phyloP scores from a whole-genome alignment of 2,113 vertebrate species.

The Eupsittula cactorum region DNA sequence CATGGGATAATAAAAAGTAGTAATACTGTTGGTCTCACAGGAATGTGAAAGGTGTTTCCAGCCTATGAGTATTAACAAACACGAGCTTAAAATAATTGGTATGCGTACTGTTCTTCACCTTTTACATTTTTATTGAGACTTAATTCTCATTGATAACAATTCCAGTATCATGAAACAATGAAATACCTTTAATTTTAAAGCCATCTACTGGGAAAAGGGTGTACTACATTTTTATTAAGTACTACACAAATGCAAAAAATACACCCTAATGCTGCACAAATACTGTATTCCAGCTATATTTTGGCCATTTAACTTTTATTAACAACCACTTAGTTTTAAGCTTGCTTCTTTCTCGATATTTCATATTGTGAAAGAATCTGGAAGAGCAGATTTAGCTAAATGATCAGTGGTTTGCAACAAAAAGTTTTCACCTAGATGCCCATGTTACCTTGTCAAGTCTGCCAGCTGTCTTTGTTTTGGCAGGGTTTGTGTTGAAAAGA shows the following conservation, averaged over 20 bases:
- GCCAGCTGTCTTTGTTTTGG: background rate
- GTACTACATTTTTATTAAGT: background rate
- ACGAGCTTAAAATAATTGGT: background rate
- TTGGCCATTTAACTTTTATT: background rate
- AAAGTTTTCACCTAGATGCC: background rate
- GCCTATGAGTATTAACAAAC: background rate
- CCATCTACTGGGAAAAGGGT: conserved; percentile 36
- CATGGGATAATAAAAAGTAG: background rate
- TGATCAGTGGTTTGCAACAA: background rate
- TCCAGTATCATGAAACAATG: background rate
- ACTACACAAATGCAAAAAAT: background rate
- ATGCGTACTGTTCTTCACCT: background rate
- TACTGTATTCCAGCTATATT: background rate
- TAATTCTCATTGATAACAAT: background rate
- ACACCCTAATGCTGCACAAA: background rate
- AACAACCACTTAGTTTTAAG: background rate
- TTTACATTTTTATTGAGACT: background rate
- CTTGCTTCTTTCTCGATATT: background rate
- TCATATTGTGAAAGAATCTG: background rate
- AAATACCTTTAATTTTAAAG: conserved; percentile 42
- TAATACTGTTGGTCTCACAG: background rate
- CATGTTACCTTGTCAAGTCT: background rate
- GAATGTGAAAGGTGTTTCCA: background rate
- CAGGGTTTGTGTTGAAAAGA: background rate
- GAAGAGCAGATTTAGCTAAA: background rate